These are phyloP conservation scores for Oxytorus armatus DNA, from an alignment of 2,888 invertebrate species.

Conservation along the genomic window DNA sequence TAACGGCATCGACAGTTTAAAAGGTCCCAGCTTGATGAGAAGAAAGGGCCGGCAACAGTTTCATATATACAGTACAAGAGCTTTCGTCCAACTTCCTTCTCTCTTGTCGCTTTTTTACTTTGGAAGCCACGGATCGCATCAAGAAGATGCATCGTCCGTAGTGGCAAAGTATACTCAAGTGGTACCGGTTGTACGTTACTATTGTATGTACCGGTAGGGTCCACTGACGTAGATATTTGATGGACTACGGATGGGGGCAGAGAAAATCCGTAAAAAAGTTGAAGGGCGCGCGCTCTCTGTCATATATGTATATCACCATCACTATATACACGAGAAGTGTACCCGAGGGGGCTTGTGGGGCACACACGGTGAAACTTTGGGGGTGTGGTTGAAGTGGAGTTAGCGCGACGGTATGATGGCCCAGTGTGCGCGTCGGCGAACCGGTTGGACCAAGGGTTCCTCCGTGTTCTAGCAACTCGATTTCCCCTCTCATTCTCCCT, in stretches of 20 bases:
- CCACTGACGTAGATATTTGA: slow-evolving; percentile 36
- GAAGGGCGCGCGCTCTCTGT: not conserved
- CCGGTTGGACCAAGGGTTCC: slow-evolving; percentile 54
- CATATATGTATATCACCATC: not conserved
- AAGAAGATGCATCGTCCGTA: slow-evolving; percentile 22
- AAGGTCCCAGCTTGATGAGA: slow-evolving; percentile 9
- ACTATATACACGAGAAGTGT: not conserved
- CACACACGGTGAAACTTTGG: not conserved
- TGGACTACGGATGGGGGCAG: slow-evolving; percentile 31
- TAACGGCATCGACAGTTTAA: slow-evolving; percentile 25
- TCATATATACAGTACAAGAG: not conserved
- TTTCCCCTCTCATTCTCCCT: slow-evolving; percentile 38
- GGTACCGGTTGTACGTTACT: slow-evolving; percentile 20
- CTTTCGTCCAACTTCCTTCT: not conserved
- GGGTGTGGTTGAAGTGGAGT: slow-evolving; percentile 42
- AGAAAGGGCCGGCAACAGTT: slow-evolving; percentile 18
- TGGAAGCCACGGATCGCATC: slow-evolving; percentile 15
- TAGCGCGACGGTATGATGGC: slow-evolving; percentile 31
- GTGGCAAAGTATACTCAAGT: slow-evolving; percentile 25
- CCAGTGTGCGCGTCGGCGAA: slow-evolving; percentile 20
- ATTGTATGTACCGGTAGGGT: slow-evolving; percentile 15
- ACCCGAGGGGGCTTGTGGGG: not conserved
- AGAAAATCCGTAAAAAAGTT: slow-evolving; percentile 54
- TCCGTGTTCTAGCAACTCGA: slow-evolving; percentile 33
- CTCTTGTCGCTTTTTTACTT: slow-evolving; percentile 4